phyloP scores from a whole-genome alignment of 2,888 invertebrate species.

The Saturnia japonica region DNA sequence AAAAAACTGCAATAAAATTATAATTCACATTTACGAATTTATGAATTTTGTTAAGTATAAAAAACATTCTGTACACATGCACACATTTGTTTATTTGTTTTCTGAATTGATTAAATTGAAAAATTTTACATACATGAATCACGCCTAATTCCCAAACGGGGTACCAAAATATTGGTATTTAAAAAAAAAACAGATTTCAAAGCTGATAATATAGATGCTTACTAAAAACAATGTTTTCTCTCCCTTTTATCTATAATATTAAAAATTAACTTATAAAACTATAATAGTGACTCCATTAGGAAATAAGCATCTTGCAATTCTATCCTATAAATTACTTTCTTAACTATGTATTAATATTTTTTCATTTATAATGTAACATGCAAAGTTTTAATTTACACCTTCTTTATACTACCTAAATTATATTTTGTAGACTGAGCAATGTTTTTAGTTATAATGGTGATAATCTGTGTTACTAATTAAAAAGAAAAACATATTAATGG shows the following conservation, averaged over 20 bases:
- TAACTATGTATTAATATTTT: not conserved
- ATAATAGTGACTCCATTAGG: too few species aligned
- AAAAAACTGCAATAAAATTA: not conserved
- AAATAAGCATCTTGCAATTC: not conserved
- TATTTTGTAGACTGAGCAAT: not conserved
- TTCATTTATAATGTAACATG: not conserved
- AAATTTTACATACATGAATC: too few species aligned
- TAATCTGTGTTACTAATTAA: not conserved
- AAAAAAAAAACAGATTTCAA: not conserved
- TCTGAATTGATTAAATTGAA: too few species aligned
- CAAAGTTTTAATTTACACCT: not conserved
- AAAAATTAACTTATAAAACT: too few species aligned
- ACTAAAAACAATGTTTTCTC: not conserved
- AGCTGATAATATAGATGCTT: not conserved
- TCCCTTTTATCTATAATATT: not conserved
- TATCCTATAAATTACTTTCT: not conserved
- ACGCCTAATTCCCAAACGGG: too few species aligned
- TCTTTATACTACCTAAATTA: not conserved
- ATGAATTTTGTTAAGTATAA: not conserved
- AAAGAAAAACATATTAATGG: not conserved
- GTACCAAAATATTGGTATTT: too few species aligned
- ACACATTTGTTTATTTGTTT: not conserved
- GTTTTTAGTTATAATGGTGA: not conserved
- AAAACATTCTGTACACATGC: not conserved
- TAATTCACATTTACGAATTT: not conserved